Evolutionary conservation across 2,797 vertebrate species (phyloP).

Genomic region (Xenentodon cancila): DNA sequence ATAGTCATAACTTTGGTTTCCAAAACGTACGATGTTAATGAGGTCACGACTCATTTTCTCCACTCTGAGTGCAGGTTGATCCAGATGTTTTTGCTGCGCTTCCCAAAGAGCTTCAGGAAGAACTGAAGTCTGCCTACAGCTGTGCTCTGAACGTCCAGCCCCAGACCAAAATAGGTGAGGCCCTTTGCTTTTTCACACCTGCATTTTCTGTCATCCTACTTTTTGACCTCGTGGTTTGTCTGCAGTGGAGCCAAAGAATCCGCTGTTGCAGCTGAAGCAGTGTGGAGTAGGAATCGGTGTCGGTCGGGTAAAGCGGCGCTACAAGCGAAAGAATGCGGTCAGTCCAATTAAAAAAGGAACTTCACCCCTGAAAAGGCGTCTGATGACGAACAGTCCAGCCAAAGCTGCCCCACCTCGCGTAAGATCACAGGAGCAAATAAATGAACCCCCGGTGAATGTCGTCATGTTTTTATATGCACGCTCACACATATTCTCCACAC

Average conservation of each 20-base stretch:
- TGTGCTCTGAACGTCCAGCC: constrained; percentile 77
- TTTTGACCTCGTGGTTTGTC: constrained; percentile 5
- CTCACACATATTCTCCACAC: constrained; percentile 1
- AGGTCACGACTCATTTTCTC: neutral
- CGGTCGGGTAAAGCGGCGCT: constrained; percentile 85
- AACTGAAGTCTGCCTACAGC: constrained; percentile 91
- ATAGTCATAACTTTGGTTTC: too few species aligned
- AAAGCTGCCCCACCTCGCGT: constrained; percentile 81
- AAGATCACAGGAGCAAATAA: constrained; percentile 78
- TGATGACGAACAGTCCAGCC: constrained; percentile 80
- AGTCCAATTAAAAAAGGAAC: constrained; percentile 86
- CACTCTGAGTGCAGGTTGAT: constrained; percentile 83
- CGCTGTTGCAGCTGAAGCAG: constrained; percentile 86
- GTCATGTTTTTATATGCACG: neutral
- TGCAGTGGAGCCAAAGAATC: constrained; percentile 87
- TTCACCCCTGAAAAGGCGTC: constrained; percentile 88
- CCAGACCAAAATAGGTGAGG: constrained; percentile 78
- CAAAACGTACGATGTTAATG: too few species aligned
- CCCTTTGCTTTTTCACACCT: neutral
- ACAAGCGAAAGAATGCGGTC: constrained; percentile 83
- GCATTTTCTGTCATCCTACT: neutral
- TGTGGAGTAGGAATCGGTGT: constrained; percentile 52
- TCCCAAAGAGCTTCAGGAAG: constrained; percentile 93
- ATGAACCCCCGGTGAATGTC: constrained; percentile 80
- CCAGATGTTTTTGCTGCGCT: constrained; percentile 96